A percentile compares a stretch with the other conserved stretches of the same genome.
These are phyloP conservation scores for Eulemur macaco DNA, from an alignment of 2,113 vertebrate species.

Conservation along the genomic window DNA sequence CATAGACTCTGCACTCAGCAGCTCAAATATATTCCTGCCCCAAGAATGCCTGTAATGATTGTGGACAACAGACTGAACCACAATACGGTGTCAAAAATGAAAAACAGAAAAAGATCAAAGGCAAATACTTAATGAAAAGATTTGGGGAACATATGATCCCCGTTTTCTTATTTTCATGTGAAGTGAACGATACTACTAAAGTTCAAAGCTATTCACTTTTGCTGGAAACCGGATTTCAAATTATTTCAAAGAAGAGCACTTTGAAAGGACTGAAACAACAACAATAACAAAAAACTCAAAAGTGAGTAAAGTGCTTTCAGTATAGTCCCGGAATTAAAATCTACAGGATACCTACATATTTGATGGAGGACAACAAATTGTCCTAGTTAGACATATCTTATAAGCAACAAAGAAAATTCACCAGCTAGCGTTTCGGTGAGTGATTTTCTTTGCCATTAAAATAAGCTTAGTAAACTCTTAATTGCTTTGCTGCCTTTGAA, in stretches of 20 bases:
- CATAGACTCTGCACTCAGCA: neutral
- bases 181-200: neutral
- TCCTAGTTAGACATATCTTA: constrained; percentile 53
- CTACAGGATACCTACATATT: neutral
- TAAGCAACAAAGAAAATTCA: constrained; percentile 38
- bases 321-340: neutral
- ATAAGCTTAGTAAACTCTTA: constrained; percentile 47
- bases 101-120: neutral
- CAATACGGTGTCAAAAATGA: neutral
- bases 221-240: neutral
- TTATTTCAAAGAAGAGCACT: neutral
- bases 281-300: neutral
- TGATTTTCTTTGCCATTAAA: constrained; percentile 51
- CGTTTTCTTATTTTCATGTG: neutral
- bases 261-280: neutral
- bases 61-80: neutral
- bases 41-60: neutral
- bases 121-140: neutral
- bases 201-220: constrained; percentile 25
- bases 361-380: constrained; percentile 17
- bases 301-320: neutral
- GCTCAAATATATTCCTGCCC: neutral
- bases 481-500: constrained; percentile 27
- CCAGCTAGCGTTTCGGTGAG: constrained; percentile 15
- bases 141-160: neutral